Evolutionary conservation across 2,888 invertebrate species (phyloP), one percentile per base, ranked within the genome.

Genomic region (Eupeodes latifasciatus): DNA sequence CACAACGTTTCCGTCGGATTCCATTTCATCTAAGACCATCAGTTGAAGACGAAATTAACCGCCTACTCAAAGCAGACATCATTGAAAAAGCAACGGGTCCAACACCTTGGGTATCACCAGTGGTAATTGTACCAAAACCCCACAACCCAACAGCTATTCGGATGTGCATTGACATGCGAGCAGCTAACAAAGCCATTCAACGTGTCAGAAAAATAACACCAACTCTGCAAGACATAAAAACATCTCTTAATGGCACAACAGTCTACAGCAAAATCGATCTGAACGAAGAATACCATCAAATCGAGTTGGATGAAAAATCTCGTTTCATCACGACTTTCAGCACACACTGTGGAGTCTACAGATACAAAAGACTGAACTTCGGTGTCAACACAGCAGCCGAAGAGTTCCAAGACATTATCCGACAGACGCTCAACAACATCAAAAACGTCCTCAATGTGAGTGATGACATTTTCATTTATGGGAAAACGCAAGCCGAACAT

Each of bases 11-110:
- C 49, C 77, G 77, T 49, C 40, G 57, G 10, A 77, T 66, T 49
- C 66, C 77, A 5, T 66, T 77, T 12, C 77, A 77, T 55, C 44
- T 67, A 9, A 44, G 57, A 57, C 55, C 53, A 47, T 27, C 64
- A 16, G 66, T 77, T 57, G 47, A 77, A 77, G 77, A 67, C 49
- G 77, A 77, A 40, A 64, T 77, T 14, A 77, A 66, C 34, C 77
- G 66, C 11, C 14, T 77, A 10, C 14, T 66, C 1, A 77, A 66
- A 16, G 76, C 66, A 40, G 66, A 66, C 53, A 77, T 57, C 61
- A 61, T 61, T 14, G 77, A 66, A 34, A 66, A 67, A 34, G 66
- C 67, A 55, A 66, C 47, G n/a, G 77, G 47, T 49, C 64, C 51
- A 64, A 51, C 51, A 51, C 51, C 51, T 7, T 51, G 51, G 51